Percentiles rank a stretch among this genome's conserved stretches.
Conservation (phyloP, 2,113 vertebrate species). For the Cephalophus harveyi region DNA sequence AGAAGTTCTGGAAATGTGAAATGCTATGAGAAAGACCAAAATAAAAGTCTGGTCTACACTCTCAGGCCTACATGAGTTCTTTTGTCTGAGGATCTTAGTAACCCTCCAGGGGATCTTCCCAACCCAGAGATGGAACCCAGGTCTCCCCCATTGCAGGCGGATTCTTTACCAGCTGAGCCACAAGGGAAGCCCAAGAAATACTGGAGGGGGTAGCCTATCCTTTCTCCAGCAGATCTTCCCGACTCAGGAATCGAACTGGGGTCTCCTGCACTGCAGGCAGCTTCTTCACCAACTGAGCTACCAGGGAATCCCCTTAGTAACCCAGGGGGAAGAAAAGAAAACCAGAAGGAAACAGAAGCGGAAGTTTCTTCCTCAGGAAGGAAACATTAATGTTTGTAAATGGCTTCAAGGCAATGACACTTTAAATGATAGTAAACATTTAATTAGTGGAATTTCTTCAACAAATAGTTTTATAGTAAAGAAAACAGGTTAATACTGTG, state of each 20-base stretch:
- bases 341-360: neutral
- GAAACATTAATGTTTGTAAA: neutral
- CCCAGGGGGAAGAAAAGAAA: neutral
- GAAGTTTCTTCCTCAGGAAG: neutral
- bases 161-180: neutral
- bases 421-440: neutral
- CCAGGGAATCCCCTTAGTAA: neutral
- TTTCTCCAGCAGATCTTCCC: neutral
- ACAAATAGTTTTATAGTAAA: neutral
- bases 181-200: neutral
- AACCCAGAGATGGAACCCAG: neutral
- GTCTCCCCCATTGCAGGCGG: neutral
- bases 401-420: neutral
- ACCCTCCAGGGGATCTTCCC: neutral
- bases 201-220: neutral
- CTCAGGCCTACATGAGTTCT: neutral
- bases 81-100: neutral
- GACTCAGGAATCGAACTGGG: neutral
- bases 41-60: neutral
- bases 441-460: constrained; percentile 10
- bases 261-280: neutral
- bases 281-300: neutral
- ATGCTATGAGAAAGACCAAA: neutral
- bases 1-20: neutral
- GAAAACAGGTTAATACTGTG: neutral